Evolutionary conservation across 2,888 invertebrate genomes (phyloP), one percentile per base, ranked within the genome.

Genomic region (Drosophila hamatofila): DNA sequence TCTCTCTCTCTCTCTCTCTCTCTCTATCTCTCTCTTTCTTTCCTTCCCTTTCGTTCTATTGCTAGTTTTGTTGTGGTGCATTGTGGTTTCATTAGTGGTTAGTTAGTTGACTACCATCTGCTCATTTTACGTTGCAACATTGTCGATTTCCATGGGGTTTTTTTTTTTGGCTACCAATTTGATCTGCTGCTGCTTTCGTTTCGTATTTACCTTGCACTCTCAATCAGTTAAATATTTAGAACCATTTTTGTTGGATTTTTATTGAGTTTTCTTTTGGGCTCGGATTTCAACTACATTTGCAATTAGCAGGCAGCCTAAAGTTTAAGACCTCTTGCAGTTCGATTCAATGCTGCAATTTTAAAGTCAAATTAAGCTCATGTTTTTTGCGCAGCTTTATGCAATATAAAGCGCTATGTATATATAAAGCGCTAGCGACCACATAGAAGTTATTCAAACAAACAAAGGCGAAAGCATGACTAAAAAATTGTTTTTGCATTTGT

Each of bases 41-140:
- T 16, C 30, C 2, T 7, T 33, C 21, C 16, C 51, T 16, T 9
- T 33, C 33, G 7, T 37, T 37, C 6, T 41, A 23, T 16, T 14
- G 41, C 25, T 21, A 52, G 33, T 48, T 57, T 57, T 48, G 62
- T 30, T 62, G 57, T 37, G 62, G 6, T 39, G 58, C 58, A 62
- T 62, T 57, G 62, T 62, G 58, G 58, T 37, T 62, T 62, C 62
- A 57, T 62, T 62, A 57, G 62, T 57, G 62, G 62, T 48, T 57
- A 48, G 58, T 62, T 48, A 63, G 58, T 48, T 48, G 58, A 33
- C 48, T 48, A 11, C 30, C 46, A 39, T 30, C 58, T 48, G 58
- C 46, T 57, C 37, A 48, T 46, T 48, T 46, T 23, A 30, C 27
- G 56, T 27, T 35, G 27, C 23, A 42, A n/a, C 44, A 46, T 46